These are phyloP conservation scores for Darevskia mixta DNA, from an alignment of 2,797 vertebrate species.

Conservation along the genomic window DNA sequence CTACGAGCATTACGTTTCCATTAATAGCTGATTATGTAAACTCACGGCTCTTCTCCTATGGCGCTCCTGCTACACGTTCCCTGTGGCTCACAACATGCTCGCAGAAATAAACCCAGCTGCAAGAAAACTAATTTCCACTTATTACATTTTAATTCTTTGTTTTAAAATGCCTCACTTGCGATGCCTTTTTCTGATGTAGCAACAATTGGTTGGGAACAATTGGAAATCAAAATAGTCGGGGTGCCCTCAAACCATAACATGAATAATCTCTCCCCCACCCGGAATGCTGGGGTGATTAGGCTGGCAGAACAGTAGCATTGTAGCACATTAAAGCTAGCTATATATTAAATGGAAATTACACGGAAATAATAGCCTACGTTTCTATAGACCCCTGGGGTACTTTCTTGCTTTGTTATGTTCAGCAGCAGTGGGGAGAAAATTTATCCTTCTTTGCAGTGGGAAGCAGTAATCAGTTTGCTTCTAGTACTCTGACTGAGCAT, in stretches of 20 bases:
- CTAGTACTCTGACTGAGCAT: accelerated
- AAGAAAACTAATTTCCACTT: constrained; percentile 45
- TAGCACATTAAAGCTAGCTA: constrained; percentile 45
- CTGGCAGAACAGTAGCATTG: constrained; percentile 47
- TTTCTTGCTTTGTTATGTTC: constrained; percentile 44
- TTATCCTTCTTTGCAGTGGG: constrained; percentile 15
- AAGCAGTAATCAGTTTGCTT: neutral
- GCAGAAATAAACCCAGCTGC: constrained; percentile 52
- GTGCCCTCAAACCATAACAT: constrained; percentile 36
- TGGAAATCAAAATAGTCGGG: constrained; percentile 58
- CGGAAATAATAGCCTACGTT: constrained; percentile 60
- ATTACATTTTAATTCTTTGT: constrained; percentile 37
- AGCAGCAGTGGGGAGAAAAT: constrained; percentile 6
- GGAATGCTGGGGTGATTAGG: constrained; percentile 34
- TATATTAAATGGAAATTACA: constrained; percentile 63
- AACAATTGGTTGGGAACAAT: constrained; percentile 59
- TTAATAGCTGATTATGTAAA: constrained; percentile 54
- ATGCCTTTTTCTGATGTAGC: constrained; percentile 33
- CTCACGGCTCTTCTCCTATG: constrained; percentile 41
- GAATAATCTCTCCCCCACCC: constrained; percentile 48
- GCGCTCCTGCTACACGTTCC: constrained; percentile 35
- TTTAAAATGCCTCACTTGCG: constrained; percentile 36
- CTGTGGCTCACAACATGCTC: constrained; percentile 21
- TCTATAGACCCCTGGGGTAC: constrained; percentile 31
- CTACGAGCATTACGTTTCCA: constrained; percentile 29